Base-by-base conservation (phyloP, 2,888 invertebrate genomes). In the Cerceris ruficornis region DNA sequence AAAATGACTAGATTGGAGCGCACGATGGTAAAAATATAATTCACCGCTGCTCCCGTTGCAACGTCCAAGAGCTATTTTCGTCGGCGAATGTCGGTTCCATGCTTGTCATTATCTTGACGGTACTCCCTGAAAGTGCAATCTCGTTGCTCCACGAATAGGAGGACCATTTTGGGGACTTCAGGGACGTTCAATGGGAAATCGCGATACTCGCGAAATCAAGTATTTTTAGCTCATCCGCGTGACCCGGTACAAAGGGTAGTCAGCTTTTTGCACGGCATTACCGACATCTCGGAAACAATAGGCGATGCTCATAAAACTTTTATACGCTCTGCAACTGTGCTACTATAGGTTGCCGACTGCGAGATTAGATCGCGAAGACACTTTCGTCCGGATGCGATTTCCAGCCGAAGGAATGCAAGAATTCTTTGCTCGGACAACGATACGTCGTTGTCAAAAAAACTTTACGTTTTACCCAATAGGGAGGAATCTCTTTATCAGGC, bases 311-410 rank as follows among this genome's bases (percentile, higher is more conserved):
- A 70, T 76, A 78, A 80, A 80, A 83, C 68, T 75, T 84, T 77
- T 80, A 78, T 72, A 66, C 61, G 55, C 59, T 75, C 61, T 59
- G 8, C 15, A n/a, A 39, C 17, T 42, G 39, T 49, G 54, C 73
- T 74, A 77, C 74, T 61, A 60, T 69, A 67, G 75, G 66, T 69
- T 72, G 70, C 71, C 52, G 71, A 69, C 79, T 73, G 59, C 65
- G 73, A 79, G 82, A 82, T 85, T 83, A 84, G 84, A 83, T 83
- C n/a, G n/a, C 80, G 81, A 67, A 77, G 70, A 82, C 80, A 75
- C 74, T 84, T 80, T 74, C 77, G 77, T 75, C 74, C 66, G 70
- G 80, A 69, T 75, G n/a, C 43, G 52, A 61, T 42, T 15, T 43
- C 28, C 28, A 14, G 17, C 66, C 49, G 58, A 65, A 72, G 64